Evolutionary conservation across 2,113 vertebrate genomes (phyloP).

Genomic region (Bos javanicus): DNA sequence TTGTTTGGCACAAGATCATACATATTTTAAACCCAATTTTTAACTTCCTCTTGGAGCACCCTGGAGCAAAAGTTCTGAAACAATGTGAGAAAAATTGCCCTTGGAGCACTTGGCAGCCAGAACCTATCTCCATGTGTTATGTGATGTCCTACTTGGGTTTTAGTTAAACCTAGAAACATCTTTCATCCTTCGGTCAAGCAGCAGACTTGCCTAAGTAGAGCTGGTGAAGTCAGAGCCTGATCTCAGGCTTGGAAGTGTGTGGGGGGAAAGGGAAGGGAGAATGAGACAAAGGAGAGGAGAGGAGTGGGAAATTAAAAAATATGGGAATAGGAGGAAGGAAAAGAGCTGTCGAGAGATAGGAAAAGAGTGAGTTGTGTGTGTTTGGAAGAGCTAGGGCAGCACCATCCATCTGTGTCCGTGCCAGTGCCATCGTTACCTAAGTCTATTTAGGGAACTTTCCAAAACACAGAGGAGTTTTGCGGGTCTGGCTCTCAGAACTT

Average conservation of each 20-base stretch:
- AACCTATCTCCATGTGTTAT: not conserved
- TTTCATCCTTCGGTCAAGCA: not conserved
- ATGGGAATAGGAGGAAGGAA: not conserved
- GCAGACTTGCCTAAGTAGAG: not conserved
- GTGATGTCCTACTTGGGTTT: not conserved
- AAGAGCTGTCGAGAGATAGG: not conserved
- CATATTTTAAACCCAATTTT: not conserved
- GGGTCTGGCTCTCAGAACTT: slow-evolving; percentile 25
- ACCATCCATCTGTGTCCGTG: accelerated
- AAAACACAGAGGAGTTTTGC: slow-evolving; percentile 13
- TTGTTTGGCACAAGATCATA: not conserved
- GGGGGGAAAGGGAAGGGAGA: not conserved
- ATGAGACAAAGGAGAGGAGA: not conserved
- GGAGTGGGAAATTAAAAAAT: not conserved
- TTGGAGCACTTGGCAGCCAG: not conserved
- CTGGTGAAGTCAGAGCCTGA: not conserved
- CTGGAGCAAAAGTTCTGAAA: not conserved
- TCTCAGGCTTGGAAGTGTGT: not conserved
- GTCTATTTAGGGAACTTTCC: slow-evolving; percentile 33
- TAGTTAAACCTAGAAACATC: not conserved
- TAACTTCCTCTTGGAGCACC: not conserved
- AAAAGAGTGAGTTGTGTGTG: not conserved
- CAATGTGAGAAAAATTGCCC: not conserved
- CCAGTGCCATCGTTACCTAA: not conserved
- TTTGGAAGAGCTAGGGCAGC: not conserved